These are phyloP conservation scores for Pachypanchax playfairii DNA, from an alignment of 2,113 vertebrate genomes.

Conservation along the genomic window DNA sequence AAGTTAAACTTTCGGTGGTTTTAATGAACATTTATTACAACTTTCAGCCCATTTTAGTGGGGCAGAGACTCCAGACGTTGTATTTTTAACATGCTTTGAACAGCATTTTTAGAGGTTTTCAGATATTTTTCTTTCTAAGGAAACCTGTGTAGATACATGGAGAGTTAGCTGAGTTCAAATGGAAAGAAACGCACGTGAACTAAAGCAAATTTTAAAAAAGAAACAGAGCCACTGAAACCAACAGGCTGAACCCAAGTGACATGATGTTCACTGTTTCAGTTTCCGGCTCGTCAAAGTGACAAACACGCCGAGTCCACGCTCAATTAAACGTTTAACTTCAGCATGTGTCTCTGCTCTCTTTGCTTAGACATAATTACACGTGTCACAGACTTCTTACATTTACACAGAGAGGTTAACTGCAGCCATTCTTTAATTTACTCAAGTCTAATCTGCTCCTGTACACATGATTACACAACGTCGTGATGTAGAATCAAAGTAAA, in stretches of 20 bases:
- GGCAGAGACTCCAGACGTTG: no score
- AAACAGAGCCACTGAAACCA: constrained; percentile 19
- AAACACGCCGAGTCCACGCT: constrained; percentile 23
- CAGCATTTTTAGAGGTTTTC: no score
- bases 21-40: no score
- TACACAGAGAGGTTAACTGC: constrained; percentile 20
- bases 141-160: no score
- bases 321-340: constrained; percentile 55
- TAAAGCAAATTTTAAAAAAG: no score
- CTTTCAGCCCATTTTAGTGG: no score
- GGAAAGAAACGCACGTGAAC: no score
- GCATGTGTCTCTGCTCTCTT: constrained; percentile 51
- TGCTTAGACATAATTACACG: constrained; percentile 52
- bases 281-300: constrained; percentile 51
- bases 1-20: no score
- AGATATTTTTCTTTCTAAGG: no score
- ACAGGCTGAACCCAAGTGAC: constrained; percentile 35
- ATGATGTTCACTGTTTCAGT: constrained; percentile 36
- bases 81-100: no score
- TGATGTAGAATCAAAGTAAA: constrained; percentile 22
- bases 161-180: no score
- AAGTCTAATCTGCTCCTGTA: constrained; percentile 21
- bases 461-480: constrained; percentile 23
- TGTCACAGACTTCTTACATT: constrained; percentile 38
- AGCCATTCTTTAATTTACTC: constrained; percentile 25